Conservation (phyloP, 1,140 invertebrate species). For the Drosophila athabasca region DNA sequence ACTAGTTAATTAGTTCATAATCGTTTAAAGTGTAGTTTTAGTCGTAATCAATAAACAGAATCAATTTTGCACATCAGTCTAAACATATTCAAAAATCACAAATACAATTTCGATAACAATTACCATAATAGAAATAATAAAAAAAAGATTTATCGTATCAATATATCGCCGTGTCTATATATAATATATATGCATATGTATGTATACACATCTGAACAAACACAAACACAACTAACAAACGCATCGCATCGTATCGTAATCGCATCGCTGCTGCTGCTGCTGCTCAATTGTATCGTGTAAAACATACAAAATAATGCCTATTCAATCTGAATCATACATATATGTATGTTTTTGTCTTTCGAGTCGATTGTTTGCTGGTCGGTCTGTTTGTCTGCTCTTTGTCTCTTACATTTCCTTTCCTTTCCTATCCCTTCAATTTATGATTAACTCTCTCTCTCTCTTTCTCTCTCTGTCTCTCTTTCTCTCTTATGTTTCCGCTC, state of each 20-base stretch:
- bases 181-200: slow-evolving; percentile 59
- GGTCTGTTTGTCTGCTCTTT: slow-evolving; percentile 27
- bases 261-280: slow-evolving; percentile 25
- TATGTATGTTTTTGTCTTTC: slow-evolving; percentile 33
- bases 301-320: slow-evolving; percentile 22
- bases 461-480: slow-evolving; percentile 22
- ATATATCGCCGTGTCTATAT: slow-evolving; percentile 50
- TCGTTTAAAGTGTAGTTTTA: slow-evolving; percentile 59
- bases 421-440: slow-evolving; percentile 32
- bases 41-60: slow-evolving; percentile 72
- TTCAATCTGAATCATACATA: slow-evolving; percentile 21
- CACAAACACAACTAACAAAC: slow-evolving; percentile 63
- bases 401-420: slow-evolving; percentile 25
- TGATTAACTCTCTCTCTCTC: slow-evolving; percentile 26
- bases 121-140: slow-evolving; percentile 81
- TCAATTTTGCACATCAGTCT: slow-evolving; percentile 81
- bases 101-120: slow-evolving; percentile 83
- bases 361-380: slow-evolving; percentile 31
- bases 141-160: slow-evolving; percentile 70
- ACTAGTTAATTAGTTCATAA: slow-evolving; percentile 43
- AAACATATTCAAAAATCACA: slow-evolving; percentile 82
- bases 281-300: slow-evolving; percentile 30
- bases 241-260: slow-evolving; percentile 42
- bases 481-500: slow-evolving; percentile 20
- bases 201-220: slow-evolving; percentile 35